These are phyloP conservation scores for Bradynema listronoti DNA, from an alignment of 1,140 invertebrate species.

Conservation along the genomic window DNA sequence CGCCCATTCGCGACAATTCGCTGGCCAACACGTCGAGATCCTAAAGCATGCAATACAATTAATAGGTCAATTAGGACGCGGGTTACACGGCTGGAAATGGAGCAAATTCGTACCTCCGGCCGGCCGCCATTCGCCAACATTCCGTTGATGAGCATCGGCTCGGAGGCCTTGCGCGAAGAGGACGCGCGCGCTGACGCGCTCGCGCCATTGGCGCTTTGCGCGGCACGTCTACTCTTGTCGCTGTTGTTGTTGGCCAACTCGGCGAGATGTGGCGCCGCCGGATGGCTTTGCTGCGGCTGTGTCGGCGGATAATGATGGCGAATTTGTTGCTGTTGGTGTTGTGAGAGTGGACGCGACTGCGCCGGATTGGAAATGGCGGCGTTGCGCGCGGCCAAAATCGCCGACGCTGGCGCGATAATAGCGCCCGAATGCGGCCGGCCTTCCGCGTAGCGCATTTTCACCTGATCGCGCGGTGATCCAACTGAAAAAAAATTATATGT, in stretches of 20 bases:
- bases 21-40: conserved; percentile 52
- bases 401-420: conserved; percentile 5
- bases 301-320: conserved; percentile 37
- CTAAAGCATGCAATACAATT: too few relatives aligned
- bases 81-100: too few relatives aligned
- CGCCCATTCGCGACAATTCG: conserved; percentile 51
- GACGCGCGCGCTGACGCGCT: too few relatives aligned
- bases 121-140: conserved; percentile 18
- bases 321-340: conserved; percentile 32
- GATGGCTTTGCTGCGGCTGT: conserved; percentile 25
- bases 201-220: conserved; percentile 9
- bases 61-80: too few relatives aligned
- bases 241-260: conserved; percentile 50
- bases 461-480: conserved; percentile 26
- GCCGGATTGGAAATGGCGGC: not conserved
- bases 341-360: conserved; percentile 22
- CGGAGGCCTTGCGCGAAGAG: conserved; percentile 51
- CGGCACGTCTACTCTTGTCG: conserved; percentile 17
- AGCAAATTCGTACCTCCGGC: conserved; percentile 40
- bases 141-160: conserved; percentile 41
- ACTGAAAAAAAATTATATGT: too few relatives aligned
- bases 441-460: conserved; percentile 36
- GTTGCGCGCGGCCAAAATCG: not conserved
- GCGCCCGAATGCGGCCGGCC: conserved; percentile 13
- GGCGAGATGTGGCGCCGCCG: conserved; percentile 30